These are phyloP conservation scores for Dasysyrphus albostriatus DNA, from an alignment of 2,888 invertebrate genomes.

Conservation along the genomic window DNA sequence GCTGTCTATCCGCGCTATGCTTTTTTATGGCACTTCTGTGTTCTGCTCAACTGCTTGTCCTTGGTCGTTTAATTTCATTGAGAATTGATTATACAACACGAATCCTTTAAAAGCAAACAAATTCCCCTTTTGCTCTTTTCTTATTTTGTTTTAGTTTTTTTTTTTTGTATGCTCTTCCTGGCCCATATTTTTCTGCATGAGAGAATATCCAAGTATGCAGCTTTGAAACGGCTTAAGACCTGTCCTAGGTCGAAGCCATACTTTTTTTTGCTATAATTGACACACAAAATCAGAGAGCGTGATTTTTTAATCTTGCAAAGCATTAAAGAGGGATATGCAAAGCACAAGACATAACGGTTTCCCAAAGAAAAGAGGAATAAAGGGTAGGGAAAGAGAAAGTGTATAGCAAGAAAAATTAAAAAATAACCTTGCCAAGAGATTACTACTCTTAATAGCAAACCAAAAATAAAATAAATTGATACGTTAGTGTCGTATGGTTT, in stretches of 20 bases:
- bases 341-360: conserved; percentile 64
- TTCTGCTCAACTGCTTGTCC: conserved; percentile 41
- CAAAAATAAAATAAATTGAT: not conserved
- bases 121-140: conserved; percentile 16
- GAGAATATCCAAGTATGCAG: conserved; percentile 39
- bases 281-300: conserved; percentile 72
- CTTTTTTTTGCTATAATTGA: conserved; percentile 50
- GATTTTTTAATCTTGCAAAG: conserved; percentile 69
- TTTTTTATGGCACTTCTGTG: conserved; percentile 12
- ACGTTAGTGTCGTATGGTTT: not conserved
- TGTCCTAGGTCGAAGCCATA: conserved; percentile 54
- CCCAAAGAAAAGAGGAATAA: conserved; percentile 28
- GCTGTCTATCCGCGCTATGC: conserved; percentile 7
- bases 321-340: conserved; percentile 51
- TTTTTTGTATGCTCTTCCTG: conserved; percentile 4
- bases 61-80: conserved; percentile 51
- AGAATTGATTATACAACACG: conserved; percentile 51
- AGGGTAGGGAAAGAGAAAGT: not conserved
- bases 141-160: not conserved
- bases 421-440: conserved; percentile 69
- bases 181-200: conserved; percentile 43
- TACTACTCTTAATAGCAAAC: conserved; percentile 44
- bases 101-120: conserved; percentile 45
- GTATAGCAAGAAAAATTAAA: not conserved
- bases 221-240: conserved; percentile 63